Evolutionary conservation across 2,113 vertebrate species (phyloP).

Genomic region (Sphyrna mokarran): DNA sequence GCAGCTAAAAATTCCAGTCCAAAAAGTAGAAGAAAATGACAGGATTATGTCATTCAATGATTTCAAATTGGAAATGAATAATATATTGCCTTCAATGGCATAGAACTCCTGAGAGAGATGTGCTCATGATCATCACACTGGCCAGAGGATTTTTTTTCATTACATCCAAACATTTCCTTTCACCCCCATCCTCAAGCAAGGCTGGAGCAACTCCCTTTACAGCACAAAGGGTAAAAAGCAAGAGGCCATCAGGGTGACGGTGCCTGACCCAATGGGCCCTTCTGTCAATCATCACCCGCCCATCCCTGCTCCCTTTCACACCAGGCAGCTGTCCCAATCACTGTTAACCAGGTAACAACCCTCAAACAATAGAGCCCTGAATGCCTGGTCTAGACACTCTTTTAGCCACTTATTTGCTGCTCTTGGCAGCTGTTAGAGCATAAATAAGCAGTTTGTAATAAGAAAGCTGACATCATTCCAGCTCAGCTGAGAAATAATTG

Average conservation of each 20-base stretch:
- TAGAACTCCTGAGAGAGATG: constrained; percentile 50
- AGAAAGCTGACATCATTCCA: constrained; percentile 80
- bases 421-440: constrained; percentile 84
- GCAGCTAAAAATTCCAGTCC: background rate
- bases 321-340: constrained; percentile 76
- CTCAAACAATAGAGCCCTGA: constrained; percentile 75
- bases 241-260: constrained; percentile 60
- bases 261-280: constrained; percentile 65
- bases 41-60: constrained; percentile 32
- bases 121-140: constrained; percentile 68
- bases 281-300: constrained; percentile 70
- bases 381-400: constrained; percentile 83
- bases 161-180: constrained; percentile 69
- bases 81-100: constrained; percentile 24
- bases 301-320: constrained; percentile 69
- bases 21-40: background rate
- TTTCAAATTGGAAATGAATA: constrained; percentile 36
- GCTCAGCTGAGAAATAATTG: constrained; percentile 73
- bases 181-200: constrained; percentile 69
- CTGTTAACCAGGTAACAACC: constrained; percentile 82
- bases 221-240: constrained; percentile 61
- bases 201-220: constrained; percentile 61
- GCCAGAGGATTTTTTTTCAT: constrained; percentile 67
- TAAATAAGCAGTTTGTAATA: constrained; percentile 85
- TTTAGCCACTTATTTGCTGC: constrained; percentile 83